Conservation (phyloP, 2,888 invertebrate species). For the Esperia sulphurella region DNA sequence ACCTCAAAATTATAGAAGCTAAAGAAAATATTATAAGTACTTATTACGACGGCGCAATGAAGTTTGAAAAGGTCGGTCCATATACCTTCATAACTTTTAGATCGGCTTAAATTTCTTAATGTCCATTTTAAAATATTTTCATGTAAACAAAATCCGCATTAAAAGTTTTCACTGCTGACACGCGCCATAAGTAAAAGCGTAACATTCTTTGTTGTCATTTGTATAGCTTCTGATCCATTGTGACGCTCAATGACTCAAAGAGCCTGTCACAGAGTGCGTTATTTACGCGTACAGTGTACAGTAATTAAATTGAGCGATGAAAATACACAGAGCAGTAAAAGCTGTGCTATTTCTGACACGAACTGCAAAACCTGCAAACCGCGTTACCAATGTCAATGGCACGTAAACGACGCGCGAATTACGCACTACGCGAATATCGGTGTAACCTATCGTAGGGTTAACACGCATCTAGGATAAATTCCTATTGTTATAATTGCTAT, state of each 20-base stretch:
- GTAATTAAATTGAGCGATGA: constrained; percentile 25
- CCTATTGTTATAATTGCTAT: no score
- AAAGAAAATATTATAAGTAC: no score
- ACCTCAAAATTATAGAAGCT: no score
- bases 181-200: not conserved
- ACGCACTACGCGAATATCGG: constrained; percentile 20
- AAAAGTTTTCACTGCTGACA: not conserved
- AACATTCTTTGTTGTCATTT: constrained; percentile 1
- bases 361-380: constrained; percentile 28
- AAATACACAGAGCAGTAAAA: constrained; percentile 23
- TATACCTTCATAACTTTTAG: no score
- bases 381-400: constrained; percentile 64
- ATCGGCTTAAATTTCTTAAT: no score
- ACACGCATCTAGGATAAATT: not conserved
- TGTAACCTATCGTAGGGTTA: not conserved
- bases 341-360: constrained; percentile 48
- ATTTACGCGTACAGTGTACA: constrained; percentile 11
- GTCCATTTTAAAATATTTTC: no score
- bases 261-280: not conserved
- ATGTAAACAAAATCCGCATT: not conserved
- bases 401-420: constrained; percentile 42
- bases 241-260: constrained; percentile 4
- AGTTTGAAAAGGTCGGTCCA: no score
- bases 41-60: no score
- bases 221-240: not conserved